phyloP scores from a whole-genome alignment of 2,113 vertebrate genomes.

The Pachycephala philippinensis region DNA sequence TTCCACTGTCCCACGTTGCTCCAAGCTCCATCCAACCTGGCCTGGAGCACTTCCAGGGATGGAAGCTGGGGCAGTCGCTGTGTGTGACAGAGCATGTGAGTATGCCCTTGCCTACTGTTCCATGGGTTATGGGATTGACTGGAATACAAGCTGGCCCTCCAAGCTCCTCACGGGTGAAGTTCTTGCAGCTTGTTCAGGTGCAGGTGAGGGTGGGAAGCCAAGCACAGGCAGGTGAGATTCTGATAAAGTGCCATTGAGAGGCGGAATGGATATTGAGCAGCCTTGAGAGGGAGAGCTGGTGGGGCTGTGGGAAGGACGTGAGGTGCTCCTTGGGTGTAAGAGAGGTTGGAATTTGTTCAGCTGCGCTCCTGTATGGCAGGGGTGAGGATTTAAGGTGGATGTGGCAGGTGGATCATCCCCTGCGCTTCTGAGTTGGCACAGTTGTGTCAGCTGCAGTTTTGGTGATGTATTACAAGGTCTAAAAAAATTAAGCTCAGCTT shows the following conservation, averaged over 20 bases:
- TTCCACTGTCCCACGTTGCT: background rate
- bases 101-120: background rate
- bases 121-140: background rate
- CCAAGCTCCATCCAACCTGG: background rate
- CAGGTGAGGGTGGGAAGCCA: background rate
- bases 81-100: background rate
- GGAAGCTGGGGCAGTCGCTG: background rate
- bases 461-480: background rate
- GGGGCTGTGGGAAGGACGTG: background rate
- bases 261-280: background rate
- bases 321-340: background rate
- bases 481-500: background rate
- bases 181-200: background rate
- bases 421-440: background rate
- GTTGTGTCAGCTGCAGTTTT: background rate
- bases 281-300: background rate
- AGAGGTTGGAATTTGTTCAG: background rate
- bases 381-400: background rate
- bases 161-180: background rate
- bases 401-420: background rate
- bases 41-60: background rate
- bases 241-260: accelerated
- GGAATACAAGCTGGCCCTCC: background rate
- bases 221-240: background rate
- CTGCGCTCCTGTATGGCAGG: background rate